Evolutionary conservation across 2,888 invertebrate species (phyloP).

Genomic region (Pyrrhia umbra): DNA sequence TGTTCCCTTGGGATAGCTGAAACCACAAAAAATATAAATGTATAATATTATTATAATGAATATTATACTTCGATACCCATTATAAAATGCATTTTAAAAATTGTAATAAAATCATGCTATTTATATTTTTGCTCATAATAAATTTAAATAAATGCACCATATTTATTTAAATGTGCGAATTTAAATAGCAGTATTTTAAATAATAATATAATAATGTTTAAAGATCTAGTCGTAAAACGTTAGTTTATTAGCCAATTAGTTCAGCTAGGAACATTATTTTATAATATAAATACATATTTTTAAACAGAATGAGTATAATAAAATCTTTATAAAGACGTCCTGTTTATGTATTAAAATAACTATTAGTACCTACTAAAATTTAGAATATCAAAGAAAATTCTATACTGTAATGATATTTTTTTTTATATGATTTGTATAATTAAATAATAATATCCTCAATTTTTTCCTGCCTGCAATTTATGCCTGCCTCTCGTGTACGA

Average conservation of each 20-base stretch:
- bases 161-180: conserved; percentile 29
- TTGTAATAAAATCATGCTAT: conserved; percentile 29
- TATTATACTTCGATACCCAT: too few relatives aligned
- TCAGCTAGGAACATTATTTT: conserved; percentile 12
- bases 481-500: too few relatives aligned
- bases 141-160: conserved; percentile 26
- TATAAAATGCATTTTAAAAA: conserved; percentile 16
- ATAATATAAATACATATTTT: conserved; percentile 7
- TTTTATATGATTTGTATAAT: too few relatives aligned
- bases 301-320: conserved; percentile 9
- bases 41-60: too few relatives aligned
- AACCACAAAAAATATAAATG: too few relatives aligned
- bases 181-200: conserved; percentile 42
- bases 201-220: conserved; percentile 22
- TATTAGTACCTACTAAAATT: background rate
- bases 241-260: conserved; percentile 27
- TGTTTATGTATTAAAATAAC: background rate
- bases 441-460: too few relatives aligned
- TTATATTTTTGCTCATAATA: conserved; percentile 29
- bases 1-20: too few relatives aligned
- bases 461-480: too few relatives aligned
- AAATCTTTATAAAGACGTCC: conserved; percentile 6
- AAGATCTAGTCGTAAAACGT: conserved; percentile 31
- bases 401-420: too few relatives aligned
- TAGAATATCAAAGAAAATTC: too few relatives aligned